Evolutionary conservation across 1,140 invertebrate genomes (phyloP).

Genomic region (Drosophila ananassae): DNA sequence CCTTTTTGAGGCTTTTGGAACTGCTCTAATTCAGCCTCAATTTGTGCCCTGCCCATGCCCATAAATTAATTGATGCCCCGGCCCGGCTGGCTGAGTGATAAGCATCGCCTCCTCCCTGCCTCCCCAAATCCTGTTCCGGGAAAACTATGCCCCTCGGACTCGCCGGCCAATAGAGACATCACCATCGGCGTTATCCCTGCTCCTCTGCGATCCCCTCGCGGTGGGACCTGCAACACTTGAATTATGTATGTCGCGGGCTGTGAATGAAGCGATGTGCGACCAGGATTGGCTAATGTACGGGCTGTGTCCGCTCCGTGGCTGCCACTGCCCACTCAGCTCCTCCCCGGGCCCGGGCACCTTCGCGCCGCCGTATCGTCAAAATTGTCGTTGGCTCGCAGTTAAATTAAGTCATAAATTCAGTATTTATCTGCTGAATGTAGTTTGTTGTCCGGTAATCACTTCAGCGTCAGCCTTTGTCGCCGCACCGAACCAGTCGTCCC

Average conservation of each 20-base stretch:
- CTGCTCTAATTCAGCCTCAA: conserved; percentile 73
- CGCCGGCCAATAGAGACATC: conserved; percentile 78
- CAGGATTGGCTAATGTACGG: conserved; percentile 79
- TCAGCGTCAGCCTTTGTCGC: conserved; percentile 79
- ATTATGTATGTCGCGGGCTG: conserved; percentile 73
- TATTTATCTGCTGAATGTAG: conserved; percentile 84
- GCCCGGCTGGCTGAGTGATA: conserved; percentile 51
- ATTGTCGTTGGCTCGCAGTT: conserved; percentile 83
- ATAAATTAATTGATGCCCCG: conserved; percentile 77
- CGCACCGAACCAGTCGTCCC: conserved; percentile 40
- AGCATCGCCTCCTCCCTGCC: conserved; percentile 37
- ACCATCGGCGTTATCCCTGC: conserved; percentile 52
- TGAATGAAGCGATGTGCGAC: conserved; percentile 79
- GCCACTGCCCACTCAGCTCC: conserved; percentile 76
- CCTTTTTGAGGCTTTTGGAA: not conserved
- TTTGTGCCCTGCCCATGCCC: conserved; percentile 75
- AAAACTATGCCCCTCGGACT: conserved; percentile 56
- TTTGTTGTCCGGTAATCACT: conserved; percentile 84
- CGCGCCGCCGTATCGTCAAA: conserved; percentile 66
- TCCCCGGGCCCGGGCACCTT: conserved; percentile 6
- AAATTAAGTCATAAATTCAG: conserved; percentile 84
- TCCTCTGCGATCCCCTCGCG: not conserved
- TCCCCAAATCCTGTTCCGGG: conserved; percentile 27
- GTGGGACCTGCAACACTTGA: conserved; percentile 44
- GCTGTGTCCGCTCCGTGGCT: conserved; percentile 53